A percentile compares a stretch with the other conserved stretches of the same genome.
Conservation (phyloP, 2,113 vertebrate species). For the Mohoua ochrocephala region DNA sequence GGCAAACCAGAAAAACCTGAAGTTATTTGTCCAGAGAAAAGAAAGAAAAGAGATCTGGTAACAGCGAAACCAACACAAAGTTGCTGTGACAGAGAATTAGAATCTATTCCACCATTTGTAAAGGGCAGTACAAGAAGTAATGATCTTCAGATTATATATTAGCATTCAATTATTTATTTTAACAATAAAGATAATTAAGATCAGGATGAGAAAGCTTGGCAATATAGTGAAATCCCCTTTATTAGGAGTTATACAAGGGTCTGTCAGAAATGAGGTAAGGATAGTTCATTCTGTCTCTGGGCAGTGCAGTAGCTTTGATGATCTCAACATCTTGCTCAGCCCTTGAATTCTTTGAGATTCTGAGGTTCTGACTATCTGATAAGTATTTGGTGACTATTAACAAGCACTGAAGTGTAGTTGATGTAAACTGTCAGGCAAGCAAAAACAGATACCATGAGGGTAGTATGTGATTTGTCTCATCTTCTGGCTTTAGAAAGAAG, state of each 20-base stretch:
- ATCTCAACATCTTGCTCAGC: neutral
- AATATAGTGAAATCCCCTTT: neutral
- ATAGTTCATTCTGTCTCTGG: neutral
- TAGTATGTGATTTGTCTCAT: neutral
- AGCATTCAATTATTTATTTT: neutral
- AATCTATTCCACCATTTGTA: neutral
- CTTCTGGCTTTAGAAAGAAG: conserved; percentile 11
- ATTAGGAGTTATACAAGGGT: neutral
- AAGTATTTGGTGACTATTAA: conserved; percentile 9
- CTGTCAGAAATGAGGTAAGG: neutral
- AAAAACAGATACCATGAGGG: neutral
- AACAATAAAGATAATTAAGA: neutral
- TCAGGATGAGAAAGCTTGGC: neutral
- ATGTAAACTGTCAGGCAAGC: conserved; percentile 1
- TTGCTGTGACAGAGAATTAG: neutral
- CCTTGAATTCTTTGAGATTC: neutral
- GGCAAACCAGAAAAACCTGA: neutral
- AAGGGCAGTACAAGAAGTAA: neutral
- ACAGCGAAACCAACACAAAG: neutral
- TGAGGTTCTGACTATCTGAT: neutral
- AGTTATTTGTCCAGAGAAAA: neutral
- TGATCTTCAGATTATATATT: neutral
- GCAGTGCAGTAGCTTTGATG: neutral
- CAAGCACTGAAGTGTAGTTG: neutral
- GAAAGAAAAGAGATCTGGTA: neutral